phyloP scores from a whole-genome alignment of 1,140 invertebrate species.

The Rhopalosiphum maidis region DNA sequence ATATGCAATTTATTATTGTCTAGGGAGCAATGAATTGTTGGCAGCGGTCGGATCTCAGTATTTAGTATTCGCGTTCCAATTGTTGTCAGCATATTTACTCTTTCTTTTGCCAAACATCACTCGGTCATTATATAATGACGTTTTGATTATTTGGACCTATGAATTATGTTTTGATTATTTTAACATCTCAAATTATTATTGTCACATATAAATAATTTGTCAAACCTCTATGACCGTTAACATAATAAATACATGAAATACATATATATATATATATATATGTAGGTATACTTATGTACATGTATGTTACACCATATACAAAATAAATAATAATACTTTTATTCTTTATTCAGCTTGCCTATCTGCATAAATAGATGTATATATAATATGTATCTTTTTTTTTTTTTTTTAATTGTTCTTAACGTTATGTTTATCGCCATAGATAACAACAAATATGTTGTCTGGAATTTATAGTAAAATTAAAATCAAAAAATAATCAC shows the following conservation, averaged over 20 bases:
- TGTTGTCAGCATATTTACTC: neutral
- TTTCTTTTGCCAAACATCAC: neutral
- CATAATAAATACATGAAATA: neutral
- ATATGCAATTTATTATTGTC: neutral
- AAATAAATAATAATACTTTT: neutral
- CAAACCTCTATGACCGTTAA: slow-evolving; percentile 6
- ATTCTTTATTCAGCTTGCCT: neutral
- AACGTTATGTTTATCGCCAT: neutral
- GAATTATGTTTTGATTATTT: neutral
- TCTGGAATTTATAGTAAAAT: neutral
- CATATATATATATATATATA: no score
- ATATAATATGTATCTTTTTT: neutral
- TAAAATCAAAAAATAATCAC: slow-evolving; percentile 10
- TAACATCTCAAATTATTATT: neutral
- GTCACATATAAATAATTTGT: neutral
- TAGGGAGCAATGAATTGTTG: neutral
- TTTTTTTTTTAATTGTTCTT: neutral
- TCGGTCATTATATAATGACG: neutral
- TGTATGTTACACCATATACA: no score
- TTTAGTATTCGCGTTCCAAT: slow-evolving; percentile 3
- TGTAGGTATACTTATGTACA: no score
- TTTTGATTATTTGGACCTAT: neutral
- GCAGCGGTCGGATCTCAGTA: neutral
- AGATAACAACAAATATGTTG: slow-evolving; percentile 21
- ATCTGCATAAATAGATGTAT: neutral